Evolutionary conservation across 2,797 vertebrate genomes (phyloP).

Genomic region (Muraenolepis orangiensis): DNA sequence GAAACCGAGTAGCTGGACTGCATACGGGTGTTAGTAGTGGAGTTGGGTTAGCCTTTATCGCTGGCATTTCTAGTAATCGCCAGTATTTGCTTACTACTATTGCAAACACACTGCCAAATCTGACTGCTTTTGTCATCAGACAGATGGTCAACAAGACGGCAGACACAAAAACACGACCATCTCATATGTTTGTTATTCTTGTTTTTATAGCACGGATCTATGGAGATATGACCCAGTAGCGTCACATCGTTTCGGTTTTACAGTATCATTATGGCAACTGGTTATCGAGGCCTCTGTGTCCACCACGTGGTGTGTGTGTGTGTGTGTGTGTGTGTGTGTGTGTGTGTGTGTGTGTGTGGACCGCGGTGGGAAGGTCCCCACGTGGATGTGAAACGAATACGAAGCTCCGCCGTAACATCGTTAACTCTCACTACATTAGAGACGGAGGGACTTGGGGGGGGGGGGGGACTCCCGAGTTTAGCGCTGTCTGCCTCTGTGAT

Average conservation of each 20-base stretch:
- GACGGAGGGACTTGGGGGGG: slow-evolving; percentile 13
- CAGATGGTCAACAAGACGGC: background rate
- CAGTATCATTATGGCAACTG: no score
- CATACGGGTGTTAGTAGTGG: background rate
- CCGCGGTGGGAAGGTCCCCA: background rate
- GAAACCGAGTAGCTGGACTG: background rate
- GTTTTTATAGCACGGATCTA: background rate
- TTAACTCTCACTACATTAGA: slow-evolving; percentile 42
- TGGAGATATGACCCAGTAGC: no score
- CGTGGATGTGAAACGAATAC: slow-evolving; percentile 24
- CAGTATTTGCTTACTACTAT: no score
- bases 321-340: background rate
- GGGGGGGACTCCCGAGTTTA: slow-evolving; percentile 34
- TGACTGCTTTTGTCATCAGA: no score
- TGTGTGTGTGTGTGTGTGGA: background rate
- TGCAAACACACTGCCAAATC: no score
- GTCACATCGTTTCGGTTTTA: background rate
- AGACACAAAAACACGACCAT: no score
- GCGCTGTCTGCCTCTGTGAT: slow-evolving; percentile 39
- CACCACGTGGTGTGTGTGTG: background rate
- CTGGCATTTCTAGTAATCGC: no score
- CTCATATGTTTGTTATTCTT: background rate
- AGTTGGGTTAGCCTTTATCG: no score
- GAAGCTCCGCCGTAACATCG: slow-evolving; percentile 28
- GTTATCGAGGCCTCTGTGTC: background rate